These are phyloP conservation scores for Scartelaos histophorus DNA, from an alignment of 2,113 vertebrate species.

Conservation along the genomic window DNA sequence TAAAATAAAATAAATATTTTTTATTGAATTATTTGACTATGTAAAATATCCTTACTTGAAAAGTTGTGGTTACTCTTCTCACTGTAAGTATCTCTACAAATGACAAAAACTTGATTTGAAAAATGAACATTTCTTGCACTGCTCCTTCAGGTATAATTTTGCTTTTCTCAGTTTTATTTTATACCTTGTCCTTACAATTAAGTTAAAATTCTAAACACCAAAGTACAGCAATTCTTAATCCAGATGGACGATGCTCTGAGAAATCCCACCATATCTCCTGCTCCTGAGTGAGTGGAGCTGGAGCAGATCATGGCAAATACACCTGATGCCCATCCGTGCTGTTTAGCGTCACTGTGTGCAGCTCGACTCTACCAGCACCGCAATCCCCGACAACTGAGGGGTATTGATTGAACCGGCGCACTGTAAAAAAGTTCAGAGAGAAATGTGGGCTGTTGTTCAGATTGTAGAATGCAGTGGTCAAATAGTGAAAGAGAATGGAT, in stretches of 20 bases:
- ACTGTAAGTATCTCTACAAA: too few species aligned
- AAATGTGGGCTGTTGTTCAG: slow-evolving; percentile 1
- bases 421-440: slow-evolving; percentile 21
- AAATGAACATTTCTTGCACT: too few species aligned
- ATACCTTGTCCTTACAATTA: too few species aligned
- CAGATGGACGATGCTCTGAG: slow-evolving; percentile 33
- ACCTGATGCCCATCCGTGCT: slow-evolving; percentile 31
- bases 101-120: too few species aligned
- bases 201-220: slow-evolving; percentile 7
- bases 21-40: too few species aligned
- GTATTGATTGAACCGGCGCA: slow-evolving; percentile 39
- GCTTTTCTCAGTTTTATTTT: too few species aligned
- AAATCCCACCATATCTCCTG: slow-evolving; percentile 38
- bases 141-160: too few species aligned
- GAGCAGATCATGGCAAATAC: slow-evolving; percentile 26
- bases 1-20: too few species aligned
- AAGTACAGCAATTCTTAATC: slow-evolving; percentile 34
- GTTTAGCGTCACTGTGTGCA: slow-evolving; percentile 22
- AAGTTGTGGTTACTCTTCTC: too few species aligned
- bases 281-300: slow-evolving; percentile 11
- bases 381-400: slow-evolving; percentile 23
- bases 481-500: too few species aligned
- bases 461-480: too few species aligned
- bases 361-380: slow-evolving; percentile 31
- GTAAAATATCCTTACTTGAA: too few species aligned